Base-by-base conservation (phyloP, 2,888 invertebrate species). In the Pasiphila rectangulata region DNA sequence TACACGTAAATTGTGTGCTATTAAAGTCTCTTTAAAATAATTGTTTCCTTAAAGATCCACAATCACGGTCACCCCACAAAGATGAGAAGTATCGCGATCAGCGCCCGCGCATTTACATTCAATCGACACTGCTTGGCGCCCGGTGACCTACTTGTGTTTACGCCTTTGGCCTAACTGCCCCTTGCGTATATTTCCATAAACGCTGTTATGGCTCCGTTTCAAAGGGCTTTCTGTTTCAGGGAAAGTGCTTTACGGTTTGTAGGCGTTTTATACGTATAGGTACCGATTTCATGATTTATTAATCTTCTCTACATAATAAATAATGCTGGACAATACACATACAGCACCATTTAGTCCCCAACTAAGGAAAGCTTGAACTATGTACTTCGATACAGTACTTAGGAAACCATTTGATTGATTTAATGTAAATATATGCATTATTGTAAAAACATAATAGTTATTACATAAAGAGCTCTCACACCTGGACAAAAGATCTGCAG, bases 91-190 rank as follows among this genome's bases (percentile, higher is more conserved):
- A 52, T 46, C 59, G 53, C 61, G 56, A 61, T 50, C 57, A 56
- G 72, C 71, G 74, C 70, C 47, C 52, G 78, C 76, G 70, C 83
- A 85, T 84, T 84, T 80, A 76, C 82, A 85, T 84, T 83, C 72
- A 85, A 83, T 83, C 73, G 57, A 64, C 64, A 61, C 56, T 59
- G 54, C 35, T 42, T 39, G 54, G 64, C 62, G 62, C 68, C 57
- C 61, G 65, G 69, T 82, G 83, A 75, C 83, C 81, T 64, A 84
- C 78, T 77, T 72, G 55, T 59, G 41, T 39, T 47, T 47, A 45
- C 46, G 58, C 49, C 50, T 57, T 57, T 63, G 54, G 57, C 60
- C 35, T 39, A 36, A 32, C 29, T 34, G 32, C 47, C 43, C 43
- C 29, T 30, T 30, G 19, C 29, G 20, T 23, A 34, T n/a, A 29